A percentile compares a stretch with the other conserved stretches of the same genome.
Evolutionary conservation across 2,113 vertebrate genomes (phyloP).

Genomic region (Piaya cayana): DNA sequence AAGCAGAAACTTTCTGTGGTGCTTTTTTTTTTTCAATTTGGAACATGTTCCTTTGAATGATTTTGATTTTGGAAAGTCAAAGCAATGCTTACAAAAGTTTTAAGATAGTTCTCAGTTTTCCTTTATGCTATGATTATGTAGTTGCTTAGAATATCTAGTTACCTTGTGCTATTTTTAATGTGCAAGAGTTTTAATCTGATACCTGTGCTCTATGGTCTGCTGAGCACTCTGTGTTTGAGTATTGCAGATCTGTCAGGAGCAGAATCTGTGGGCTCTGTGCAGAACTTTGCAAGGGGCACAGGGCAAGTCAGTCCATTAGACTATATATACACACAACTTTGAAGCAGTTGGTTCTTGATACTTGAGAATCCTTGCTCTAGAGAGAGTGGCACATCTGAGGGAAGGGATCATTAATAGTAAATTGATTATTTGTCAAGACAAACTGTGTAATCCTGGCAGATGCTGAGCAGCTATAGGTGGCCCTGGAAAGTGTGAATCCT

Average conservation of each 20-base stretch:
- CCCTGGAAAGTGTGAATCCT: not conserved
- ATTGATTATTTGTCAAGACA: not conserved
- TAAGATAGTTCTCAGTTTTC: not conserved
- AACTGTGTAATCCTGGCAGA: not conserved
- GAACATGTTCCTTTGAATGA: not conserved
- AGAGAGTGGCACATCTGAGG: not conserved
- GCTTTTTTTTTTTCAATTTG: not conserved
- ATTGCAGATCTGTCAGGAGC: not conserved
- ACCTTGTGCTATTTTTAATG: not conserved
- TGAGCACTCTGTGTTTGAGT: not conserved
- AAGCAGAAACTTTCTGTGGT: not conserved
- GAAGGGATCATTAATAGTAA: not conserved
- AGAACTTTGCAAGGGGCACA: not conserved
- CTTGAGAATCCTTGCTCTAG: not conserved
- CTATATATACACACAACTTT: not conserved
- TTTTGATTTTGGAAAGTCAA: not conserved
- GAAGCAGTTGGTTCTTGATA: not conserved
- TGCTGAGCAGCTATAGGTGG: not conserved
- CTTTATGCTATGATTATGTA: not conserved
- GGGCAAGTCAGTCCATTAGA: not conserved
- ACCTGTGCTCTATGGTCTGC: not conserved
- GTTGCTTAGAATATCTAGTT: not conserved
- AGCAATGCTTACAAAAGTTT: not conserved
- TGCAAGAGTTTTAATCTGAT: not conserved
- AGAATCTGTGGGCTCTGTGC: not conserved